Conservation (phyloP, 2,888 invertebrate species). For the Anoplius nigerrimus region DNA sequence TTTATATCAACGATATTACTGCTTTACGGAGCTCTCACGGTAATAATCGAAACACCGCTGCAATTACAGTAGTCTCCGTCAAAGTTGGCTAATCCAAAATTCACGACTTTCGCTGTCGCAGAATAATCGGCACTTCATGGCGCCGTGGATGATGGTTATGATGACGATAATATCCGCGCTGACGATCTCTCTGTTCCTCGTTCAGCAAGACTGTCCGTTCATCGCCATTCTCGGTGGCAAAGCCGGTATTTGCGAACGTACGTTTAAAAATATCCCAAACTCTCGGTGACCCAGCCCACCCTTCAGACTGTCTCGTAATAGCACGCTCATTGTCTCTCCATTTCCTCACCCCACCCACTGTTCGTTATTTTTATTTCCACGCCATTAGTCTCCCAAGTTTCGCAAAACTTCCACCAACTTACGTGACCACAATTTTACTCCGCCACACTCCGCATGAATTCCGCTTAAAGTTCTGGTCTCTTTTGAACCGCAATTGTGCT, state of each 20-base stretch:
- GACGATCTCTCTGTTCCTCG: slow-evolving; percentile 70
- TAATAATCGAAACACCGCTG: slow-evolving; percentile 47
- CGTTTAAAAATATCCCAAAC: slow-evolving; percentile 33
- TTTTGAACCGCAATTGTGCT: background rate
- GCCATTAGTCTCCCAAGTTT: too few species aligned
- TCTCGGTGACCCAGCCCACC: background rate
- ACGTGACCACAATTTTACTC: background rate
- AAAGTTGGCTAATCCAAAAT: background rate
- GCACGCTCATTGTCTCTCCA: background rate
- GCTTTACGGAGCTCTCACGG: slow-evolving; percentile 74
- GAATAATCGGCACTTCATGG: slow-evolving; percentile 73
- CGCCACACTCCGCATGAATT: background rate
- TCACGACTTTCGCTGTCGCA: slow-evolving; percentile 41
- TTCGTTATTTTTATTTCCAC: too few species aligned
- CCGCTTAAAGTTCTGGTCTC: too few species aligned
- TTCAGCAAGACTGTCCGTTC: slow-evolving; percentile 67
- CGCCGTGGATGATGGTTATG: slow-evolving; percentile 74
- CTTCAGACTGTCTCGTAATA: background rate
- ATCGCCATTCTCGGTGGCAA: slow-evolving; percentile 66
- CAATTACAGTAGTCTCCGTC: background rate
- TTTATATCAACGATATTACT: slow-evolving; percentile 72
- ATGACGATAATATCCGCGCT: slow-evolving; percentile 69
- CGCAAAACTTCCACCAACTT: too few species aligned
- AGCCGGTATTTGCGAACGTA: slow-evolving; percentile 65
- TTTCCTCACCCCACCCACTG: background rate